Conservation (phyloP, 2,113 vertebrate species). For the Tinamus guttatus region DNA sequence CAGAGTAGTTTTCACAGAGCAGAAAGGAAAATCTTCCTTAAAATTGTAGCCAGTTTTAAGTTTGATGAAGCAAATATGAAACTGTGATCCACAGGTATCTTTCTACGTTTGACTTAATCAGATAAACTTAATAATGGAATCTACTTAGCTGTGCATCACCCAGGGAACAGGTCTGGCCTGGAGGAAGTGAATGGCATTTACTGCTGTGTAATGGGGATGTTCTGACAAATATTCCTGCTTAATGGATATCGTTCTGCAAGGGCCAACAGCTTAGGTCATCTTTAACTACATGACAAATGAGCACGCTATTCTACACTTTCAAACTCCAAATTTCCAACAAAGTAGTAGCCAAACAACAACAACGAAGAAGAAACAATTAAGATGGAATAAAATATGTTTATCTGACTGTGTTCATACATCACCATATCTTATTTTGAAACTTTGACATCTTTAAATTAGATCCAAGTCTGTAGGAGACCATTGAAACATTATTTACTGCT, state of each 20-base stretch:
- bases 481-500: slow-evolving; percentile 48
- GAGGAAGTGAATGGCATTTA: not conserved
- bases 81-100: not conserved
- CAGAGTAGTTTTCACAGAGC: not conserved
- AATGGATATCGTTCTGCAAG: not conserved
- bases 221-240: not conserved
- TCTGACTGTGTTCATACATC: slow-evolving; percentile 23
- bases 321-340: not conserved
- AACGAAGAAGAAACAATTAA: slow-evolving; percentile 3
- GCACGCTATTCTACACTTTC: not conserved
- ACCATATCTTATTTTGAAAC: not conserved
- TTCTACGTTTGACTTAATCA: not conserved
- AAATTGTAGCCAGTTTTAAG: not conserved
- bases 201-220: not conserved
- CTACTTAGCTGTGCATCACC: not conserved
- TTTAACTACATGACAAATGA: not conserved
- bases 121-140: not conserved
- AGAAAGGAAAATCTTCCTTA: not conserved
- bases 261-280: not conserved
- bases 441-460: slow-evolving; percentile 33
- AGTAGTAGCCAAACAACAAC: slow-evolving; percentile 2
- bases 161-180: not conserved
- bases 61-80: not conserved
- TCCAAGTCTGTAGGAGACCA: not conserved
- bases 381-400: not conserved